Conservation (phyloP, 2,113 vertebrate species). For the Morone chrysops region DNA sequence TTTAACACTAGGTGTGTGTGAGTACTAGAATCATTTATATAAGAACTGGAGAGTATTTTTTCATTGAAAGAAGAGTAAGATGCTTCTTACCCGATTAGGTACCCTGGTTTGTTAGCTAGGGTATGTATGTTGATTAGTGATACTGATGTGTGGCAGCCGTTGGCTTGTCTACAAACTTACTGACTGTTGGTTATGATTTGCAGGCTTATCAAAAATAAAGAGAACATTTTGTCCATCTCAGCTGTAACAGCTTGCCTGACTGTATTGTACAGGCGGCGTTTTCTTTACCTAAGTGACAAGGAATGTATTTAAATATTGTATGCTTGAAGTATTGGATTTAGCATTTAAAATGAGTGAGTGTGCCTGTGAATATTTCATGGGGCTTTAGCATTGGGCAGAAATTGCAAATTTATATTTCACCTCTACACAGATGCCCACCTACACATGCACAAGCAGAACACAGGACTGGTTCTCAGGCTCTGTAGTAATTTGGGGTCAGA, state of each 20-base stretch:
- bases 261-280: background rate
- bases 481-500: slow-evolving; percentile 82
- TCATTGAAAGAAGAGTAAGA: too few species aligned
- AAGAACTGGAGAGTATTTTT: too few species aligned
- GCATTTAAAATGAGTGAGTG: background rate
- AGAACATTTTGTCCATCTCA: background rate
- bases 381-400: background rate
- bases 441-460: slow-evolving; percentile 45
- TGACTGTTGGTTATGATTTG: slow-evolving; percentile 1
- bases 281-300: background rate
- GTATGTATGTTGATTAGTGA: background rate
- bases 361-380: background rate
- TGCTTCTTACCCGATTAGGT: background rate
- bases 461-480: slow-evolving; percentile 80
- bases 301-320: background rate
- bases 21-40: too few species aligned
- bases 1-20: too few species aligned
- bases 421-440: slow-evolving; percentile 38
- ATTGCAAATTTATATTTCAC: slow-evolving; percentile 32
- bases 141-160: background rate
- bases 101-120: background rate
- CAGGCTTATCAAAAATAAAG: background rate
- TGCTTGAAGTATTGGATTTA: background rate
- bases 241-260: background rate
- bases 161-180: background rate